Base-by-base conservation (phyloP, 2,888 invertebrate genomes). In the Trichopoda pennipes region DNA sequence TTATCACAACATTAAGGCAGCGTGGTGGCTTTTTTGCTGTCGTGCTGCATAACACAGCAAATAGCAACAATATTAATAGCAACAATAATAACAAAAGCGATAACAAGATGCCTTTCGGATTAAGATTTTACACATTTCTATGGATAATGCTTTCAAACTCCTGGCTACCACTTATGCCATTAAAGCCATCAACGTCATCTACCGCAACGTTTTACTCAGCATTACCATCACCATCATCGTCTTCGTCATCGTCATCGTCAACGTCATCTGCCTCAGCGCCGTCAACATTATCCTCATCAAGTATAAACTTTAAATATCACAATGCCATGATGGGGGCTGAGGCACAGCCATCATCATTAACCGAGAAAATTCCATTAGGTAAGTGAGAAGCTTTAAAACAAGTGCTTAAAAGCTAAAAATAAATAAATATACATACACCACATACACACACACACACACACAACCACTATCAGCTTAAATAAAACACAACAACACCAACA, bases 321-420 rank as follows among this genome's bases (percentile, higher is more conserved):
- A 79, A 68, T 72, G 61, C 75, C 23, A 35, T 82, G 66, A 72
- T 82, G 82, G 82, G 79, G 68, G 79, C 75, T 72, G 79, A 72
- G 75, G 91, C 90, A 73, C 91, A 91, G 85, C 87, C 90, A 87
- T 90, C 90, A 86, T 88, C 90, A 86, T 88, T 90, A 87, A 90
- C 91, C 86, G 91, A 91, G 87, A 91, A 91, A 90, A 91, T 91
- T 84, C 91, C 91, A 81, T 88, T 91, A 86, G 91, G 91, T 91
- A 88, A 90, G 90, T 89, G 83, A 85, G 75, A 35, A 72, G 66
- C 61, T 73, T 63, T 69, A 68, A 80, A 69, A 49, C 63, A 58
- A 64, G 75, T 75, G 53, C 80, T 75, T 69, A 42, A 64, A 70
- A 70, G 55, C 16, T 60, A 47, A 60, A 66, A 7, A 28, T n/a